Evolutionary conservation across 2,888 invertebrate species (phyloP).

Genomic region (Coleophora flavipennella): DNA sequence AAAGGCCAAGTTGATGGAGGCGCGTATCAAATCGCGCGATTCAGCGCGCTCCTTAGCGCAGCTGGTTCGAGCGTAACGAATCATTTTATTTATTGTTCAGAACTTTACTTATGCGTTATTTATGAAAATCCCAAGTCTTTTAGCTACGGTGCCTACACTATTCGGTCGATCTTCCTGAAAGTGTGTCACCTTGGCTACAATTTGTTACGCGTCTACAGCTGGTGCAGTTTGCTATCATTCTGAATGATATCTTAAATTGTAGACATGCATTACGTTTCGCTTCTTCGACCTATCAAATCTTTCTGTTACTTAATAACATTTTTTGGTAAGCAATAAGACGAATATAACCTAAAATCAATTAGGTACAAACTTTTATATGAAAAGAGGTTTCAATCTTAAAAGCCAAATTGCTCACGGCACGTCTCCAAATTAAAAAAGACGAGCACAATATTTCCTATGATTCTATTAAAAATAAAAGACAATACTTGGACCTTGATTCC

Average conservation of each 20-base stretch:
- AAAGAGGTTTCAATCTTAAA: too few relatives aligned
- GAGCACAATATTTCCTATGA: too few relatives aligned
- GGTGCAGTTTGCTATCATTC: slow-evolving; percentile 35
- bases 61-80: slow-evolving; percentile 65
- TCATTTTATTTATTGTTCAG: slow-evolving; percentile 64
- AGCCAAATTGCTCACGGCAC: too few relatives aligned
- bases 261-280: slow-evolving; percentile 22
- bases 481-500: too few relatives aligned
- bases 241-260: slow-evolving; percentile 15
- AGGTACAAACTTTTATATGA: too few relatives aligned
- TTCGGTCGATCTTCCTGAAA: slow-evolving; percentile 37
- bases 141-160: slow-evolving; percentile 39
- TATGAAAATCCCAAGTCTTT: slow-evolving; percentile 60
- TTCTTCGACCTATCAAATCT: slow-evolving; percentile 28
- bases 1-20: slow-evolving; percentile 64
- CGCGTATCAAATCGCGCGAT: slow-evolving; percentile 68
- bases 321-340: too few relatives aligned
- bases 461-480: too few relatives aligned
- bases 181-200: slow-evolving; percentile 65
- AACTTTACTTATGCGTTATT: slow-evolving; percentile 52
- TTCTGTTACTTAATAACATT: slow-evolving; percentile 10
- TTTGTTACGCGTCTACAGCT: slow-evolving; percentile 54
- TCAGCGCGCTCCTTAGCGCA: slow-evolving; percentile 63
- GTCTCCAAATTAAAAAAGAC: too few relatives aligned
- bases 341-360: too few relatives aligned